Evolutionary conservation across 2,888 invertebrate species (phyloP), one percentile per base, ranked within the genome.

Genomic region (Philopedon plagiatum): DNA sequence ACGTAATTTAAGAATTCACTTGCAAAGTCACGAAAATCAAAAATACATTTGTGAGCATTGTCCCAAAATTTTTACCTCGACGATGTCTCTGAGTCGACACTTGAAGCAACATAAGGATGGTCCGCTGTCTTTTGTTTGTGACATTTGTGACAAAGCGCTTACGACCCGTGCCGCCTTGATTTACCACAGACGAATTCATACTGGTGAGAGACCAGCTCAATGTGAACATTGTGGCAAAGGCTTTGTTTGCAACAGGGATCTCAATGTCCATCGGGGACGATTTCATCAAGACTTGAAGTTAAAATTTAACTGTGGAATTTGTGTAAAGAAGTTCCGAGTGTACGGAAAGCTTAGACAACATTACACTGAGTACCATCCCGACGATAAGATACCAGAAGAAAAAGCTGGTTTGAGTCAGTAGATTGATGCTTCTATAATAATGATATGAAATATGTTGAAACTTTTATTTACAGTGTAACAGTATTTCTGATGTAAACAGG

Each of bases 1-100:
- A 26, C 8, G 5, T 11, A 23, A 18, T 13, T 44, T 66, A 21
- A 29, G 13, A 18, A 23, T 44, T 29, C 66, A 66, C 29, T 1
- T 54, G 5, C 89, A 89, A 73, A 84, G 87, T 0, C 89, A 89
- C 58, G 86, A 87, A 61, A 41, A 61, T 44, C 61, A 41, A 37
- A 37, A 37, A n/a, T 37, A 37, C n/a, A 21, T 46, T n/a, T 67
- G 67, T 46, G 32, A 37, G 18, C 19, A 60, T 41, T 80, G 80
- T 46, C 70, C 85, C 80, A 77, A 78, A 62, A 19, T 67, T 0
- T 76, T 78, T n/a, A 72, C 70, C 15, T 61, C 64, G 19, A 62
- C 71, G 8, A 61, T 57, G 5, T 70, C 71, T 2, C 69, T 78
- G 18, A 67, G 76, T 39, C 74, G 76, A 5, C 83, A 83, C 67